Conservation (phyloP, 2,888 invertebrate species). For the Magallana nippona region DNA sequence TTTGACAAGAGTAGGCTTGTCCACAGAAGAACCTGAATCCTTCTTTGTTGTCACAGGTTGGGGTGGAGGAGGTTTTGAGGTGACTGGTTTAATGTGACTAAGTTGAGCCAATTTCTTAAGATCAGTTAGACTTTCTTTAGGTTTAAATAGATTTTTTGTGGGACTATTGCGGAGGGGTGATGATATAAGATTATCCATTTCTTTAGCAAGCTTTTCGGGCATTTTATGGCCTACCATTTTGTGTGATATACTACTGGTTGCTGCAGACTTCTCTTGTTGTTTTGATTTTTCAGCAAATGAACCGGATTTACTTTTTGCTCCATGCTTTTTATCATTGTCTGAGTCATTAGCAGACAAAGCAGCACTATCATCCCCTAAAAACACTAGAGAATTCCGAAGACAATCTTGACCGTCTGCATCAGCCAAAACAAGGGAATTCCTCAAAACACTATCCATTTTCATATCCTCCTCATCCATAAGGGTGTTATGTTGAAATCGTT, state of each 20-base stretch:
- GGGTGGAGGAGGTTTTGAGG: constrained; percentile 50
- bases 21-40: constrained; percentile 38
- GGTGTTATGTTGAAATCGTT: constrained; percentile 64
- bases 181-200: constrained; percentile 71
- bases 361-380: constrained; percentile 68
- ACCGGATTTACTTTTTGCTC: constrained; percentile 32
- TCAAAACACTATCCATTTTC: constrained; percentile 68
- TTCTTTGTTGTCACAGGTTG: constrained; percentile 39
- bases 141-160: constrained; percentile 69
- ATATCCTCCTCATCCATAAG: constrained; percentile 73
- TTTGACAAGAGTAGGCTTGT: constrained; percentile 10
- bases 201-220: constrained; percentile 72
- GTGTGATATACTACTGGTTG: constrained; percentile 46
- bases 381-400: constrained; percentile 68
- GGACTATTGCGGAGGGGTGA: constrained; percentile 69
- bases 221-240: constrained; percentile 69
- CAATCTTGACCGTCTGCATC: constrained; percentile 66
- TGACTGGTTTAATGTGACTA: constrained; percentile 61
- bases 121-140: constrained; percentile 66
- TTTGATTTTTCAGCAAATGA: constrained; percentile 39
- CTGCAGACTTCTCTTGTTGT: constrained; percentile 36
- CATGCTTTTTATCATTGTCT: constrained; percentile 39
- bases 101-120: constrained; percentile 67
- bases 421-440: constrained; percentile 67
- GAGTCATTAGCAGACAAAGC: constrained; percentile 45